Evolutionary conservation across 2,888 invertebrate species (phyloP).

Genomic region (Tenodera sinensis): DNA sequence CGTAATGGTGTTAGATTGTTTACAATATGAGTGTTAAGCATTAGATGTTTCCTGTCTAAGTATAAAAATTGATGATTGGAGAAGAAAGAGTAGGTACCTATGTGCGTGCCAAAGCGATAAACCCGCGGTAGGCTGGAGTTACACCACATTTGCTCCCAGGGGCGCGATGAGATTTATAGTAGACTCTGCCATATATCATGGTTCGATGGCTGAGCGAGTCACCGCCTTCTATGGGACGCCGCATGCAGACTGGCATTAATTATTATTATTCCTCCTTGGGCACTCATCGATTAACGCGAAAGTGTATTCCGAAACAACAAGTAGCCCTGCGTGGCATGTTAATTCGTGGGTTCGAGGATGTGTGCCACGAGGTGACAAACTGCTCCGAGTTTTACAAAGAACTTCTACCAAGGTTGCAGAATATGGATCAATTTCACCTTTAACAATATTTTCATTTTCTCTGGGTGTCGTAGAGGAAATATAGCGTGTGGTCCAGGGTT

Average conservation of each 20-base stretch:
- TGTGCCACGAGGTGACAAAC: not conserved
- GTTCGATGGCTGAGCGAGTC: not conserved
- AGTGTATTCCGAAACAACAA: not conserved
- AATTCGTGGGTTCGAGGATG: not conserved
- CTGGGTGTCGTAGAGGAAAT: too few relatives aligned
- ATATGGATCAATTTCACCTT: too few relatives aligned
- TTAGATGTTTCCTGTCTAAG: too few relatives aligned
- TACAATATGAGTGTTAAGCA: too few relatives aligned
- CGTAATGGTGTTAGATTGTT: too few relatives aligned
- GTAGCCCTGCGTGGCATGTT: not conserved
- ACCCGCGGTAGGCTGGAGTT: not conserved
- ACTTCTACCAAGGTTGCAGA: too few relatives aligned
- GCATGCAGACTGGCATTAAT: not conserved
- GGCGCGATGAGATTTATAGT: not conserved
- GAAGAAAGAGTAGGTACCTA: too few relatives aligned
- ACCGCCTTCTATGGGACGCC: not conserved
- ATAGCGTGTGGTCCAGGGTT: too few relatives aligned
- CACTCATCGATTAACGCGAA: not conserved
- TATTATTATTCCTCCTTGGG: not conserved
- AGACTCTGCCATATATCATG: not conserved
- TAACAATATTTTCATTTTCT: too few relatives aligned
- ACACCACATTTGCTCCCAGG: not conserved
- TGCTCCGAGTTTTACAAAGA: too few relatives aligned
- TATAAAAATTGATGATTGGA: too few relatives aligned
- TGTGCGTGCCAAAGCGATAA: not conserved